phyloP scores from a whole-genome alignment of 2,888 invertebrate species.

The Drosophila affinis region DNA sequence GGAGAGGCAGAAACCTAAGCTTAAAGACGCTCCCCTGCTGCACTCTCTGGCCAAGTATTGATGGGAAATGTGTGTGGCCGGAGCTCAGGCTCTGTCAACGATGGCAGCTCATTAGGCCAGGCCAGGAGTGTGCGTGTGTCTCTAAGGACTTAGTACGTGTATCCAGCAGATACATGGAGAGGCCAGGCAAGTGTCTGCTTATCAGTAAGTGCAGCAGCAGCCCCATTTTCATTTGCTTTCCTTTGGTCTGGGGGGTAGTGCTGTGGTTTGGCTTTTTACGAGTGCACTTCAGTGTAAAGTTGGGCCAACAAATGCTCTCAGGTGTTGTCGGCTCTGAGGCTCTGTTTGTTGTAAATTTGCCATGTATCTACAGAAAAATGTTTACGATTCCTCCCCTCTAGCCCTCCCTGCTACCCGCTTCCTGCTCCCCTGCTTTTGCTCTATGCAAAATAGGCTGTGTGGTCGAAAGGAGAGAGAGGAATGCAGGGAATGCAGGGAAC shows the following conservation, averaged over 20 bases:
- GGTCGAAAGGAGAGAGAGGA: constrained; percentile 5
- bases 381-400: constrained; percentile 31
- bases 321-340: constrained; percentile 4
- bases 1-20: constrained; percentile 4
- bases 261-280: constrained; percentile 6
- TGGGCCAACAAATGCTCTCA: constrained; percentile 23
- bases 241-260: constrained; percentile 8
- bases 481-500: constrained; percentile 16
- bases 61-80: constrained; percentile 5
- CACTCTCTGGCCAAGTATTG: background rate
- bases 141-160: constrained; percentile 3
- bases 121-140: background rate
- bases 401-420: background rate
- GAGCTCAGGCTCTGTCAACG: background rate
- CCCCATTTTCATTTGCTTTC: constrained; percentile 19
- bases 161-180: background rate
- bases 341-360: constrained; percentile 37
- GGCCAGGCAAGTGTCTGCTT: constrained; percentile 20
- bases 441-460: constrained; percentile 47
- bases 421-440: background rate
- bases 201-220: constrained; percentile 20
- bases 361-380: constrained; percentile 46
- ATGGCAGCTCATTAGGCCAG: background rate
- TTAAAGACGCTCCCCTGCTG: constrained; percentile 4
- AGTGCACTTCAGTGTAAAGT: constrained; percentile 16